Base-by-base conservation (phyloP, 2,113 vertebrate genomes). In the Capreolus pygargus region DNA sequence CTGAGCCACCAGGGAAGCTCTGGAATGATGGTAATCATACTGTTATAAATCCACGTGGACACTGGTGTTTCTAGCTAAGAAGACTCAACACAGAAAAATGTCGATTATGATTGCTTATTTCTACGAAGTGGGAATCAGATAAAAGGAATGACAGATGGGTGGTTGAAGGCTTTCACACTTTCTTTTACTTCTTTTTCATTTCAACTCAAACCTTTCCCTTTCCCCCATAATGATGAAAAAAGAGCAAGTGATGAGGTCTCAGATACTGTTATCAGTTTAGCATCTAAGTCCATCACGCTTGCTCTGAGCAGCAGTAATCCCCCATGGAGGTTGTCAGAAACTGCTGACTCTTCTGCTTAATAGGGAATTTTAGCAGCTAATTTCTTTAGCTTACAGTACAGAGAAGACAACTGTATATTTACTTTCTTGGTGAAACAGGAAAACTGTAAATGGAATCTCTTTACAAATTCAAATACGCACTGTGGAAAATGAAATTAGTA, bases 301-400 rank as follows among this genome's bases (percentile, higher is more conserved):
- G 17, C 16, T 91, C 14, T 45, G 52, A 54, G 52, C 25, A 0
- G 17, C 16, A 61, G 21, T 19, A 6, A 39, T 33, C 25, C 78
- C 28, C 43, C 10, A 0, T 13, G 23, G 11, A 43, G 28, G 3
- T 5, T 54, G 43, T 54, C 12, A 74, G 17, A 82, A 96, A 92
- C 52, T 86, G 19, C 28, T 95, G 17, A 11, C 6, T 1, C 52
- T 78, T 30, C 23, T 67, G 54, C 30, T 97, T 97, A 94, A 98
- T 97, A 95, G 79, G 47, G 81, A 97, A 93, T 97, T 98, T 98
- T 97, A 98, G 91, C 97, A 98, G 89, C 85, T 98, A 91, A 97
- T 98, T 98, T 98, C 86, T 98, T 97, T 94, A 97, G 92, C 39
- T 95, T 96, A 85, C 36, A 96, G 45, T 55, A 94, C 15, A 86